Conservation (phyloP, 1,140 invertebrate genomes). For the Lethocerus indicus region DNA sequence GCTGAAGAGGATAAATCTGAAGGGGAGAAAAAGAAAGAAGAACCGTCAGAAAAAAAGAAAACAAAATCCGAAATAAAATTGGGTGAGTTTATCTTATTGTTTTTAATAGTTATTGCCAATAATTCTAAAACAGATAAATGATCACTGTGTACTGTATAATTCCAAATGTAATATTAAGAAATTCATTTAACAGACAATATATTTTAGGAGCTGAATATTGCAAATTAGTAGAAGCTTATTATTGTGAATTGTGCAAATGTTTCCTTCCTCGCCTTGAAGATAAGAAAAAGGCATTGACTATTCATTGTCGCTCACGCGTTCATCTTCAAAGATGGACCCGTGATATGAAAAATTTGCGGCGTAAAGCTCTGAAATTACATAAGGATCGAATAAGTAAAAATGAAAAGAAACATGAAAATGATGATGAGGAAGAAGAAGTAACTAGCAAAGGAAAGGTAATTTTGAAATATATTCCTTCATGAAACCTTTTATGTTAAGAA, state of each 20-base stretch:
- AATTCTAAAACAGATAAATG: background rate
- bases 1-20: constrained; percentile 42
- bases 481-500: too few species aligned
- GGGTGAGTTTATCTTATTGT: constrained; percentile 13
- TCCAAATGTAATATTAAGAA: too few species aligned
- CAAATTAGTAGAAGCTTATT: constrained; percentile 48
- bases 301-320: constrained; percentile 17
- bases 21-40: constrained; percentile 31
- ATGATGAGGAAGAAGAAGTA: constrained; percentile 6
- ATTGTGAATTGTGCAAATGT: constrained; percentile 54
- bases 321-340: constrained; percentile 18
- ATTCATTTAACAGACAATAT: too few species aligned
- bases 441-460: background rate
- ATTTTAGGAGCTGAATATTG: constrained; percentile 46
- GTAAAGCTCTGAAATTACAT: constrained; percentile 8
- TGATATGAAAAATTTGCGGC: constrained; percentile 5
- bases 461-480: too few species aligned
- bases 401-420: constrained; percentile 7
- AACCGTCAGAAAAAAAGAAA: constrained; percentile 29
- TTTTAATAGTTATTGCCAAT: background rate
- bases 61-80: constrained; percentile 49
- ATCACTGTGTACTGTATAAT: background rate
- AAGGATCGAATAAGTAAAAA: constrained; percentile 5
- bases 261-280: constrained; percentile 46
- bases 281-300: constrained; percentile 24